Conservation (phyloP, 2,888 invertebrate species). For the Tipula confusa region DNA sequence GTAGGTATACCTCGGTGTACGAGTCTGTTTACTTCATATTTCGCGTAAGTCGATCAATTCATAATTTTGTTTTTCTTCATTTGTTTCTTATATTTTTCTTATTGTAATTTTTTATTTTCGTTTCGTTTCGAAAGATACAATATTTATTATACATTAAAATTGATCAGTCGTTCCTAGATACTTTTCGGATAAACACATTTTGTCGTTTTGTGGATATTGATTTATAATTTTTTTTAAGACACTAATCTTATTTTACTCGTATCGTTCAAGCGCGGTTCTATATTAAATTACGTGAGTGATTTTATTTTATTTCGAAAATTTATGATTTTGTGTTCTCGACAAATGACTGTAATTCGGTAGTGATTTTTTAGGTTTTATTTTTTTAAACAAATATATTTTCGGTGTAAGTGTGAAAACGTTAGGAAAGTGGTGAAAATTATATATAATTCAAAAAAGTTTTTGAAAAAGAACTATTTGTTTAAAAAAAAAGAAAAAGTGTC, state of each 20-base stretch:
- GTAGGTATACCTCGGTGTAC: too few relatives aligned
- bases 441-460: too few relatives aligned
- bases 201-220: too few relatives aligned
- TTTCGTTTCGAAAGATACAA: neutral
- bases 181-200: neutral
- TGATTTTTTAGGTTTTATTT: neutral
- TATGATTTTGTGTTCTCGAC: too few relatives aligned
- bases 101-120: neutral
- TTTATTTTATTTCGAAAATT: neutral
- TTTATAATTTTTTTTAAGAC: neutral
- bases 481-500: too few relatives aligned
- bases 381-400: too few relatives aligned
- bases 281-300: neutral
- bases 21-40: too few relatives aligned
- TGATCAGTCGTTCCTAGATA: neutral
- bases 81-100: slow-evolving; percentile 7
- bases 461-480: too few relatives aligned
- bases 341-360: too few relatives aligned
- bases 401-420: neutral
- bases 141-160: neutral
- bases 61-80: slow-evolving; percentile 8
- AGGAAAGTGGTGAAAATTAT: too few relatives aligned
- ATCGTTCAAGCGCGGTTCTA: neutral
- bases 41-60: neutral
- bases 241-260: too few relatives aligned